Evolutionary conservation across 30 jellyfish, hydroid and myxozoan species (phyloP).

Genomic region (Haliclystus octoradiatus): DNA sequence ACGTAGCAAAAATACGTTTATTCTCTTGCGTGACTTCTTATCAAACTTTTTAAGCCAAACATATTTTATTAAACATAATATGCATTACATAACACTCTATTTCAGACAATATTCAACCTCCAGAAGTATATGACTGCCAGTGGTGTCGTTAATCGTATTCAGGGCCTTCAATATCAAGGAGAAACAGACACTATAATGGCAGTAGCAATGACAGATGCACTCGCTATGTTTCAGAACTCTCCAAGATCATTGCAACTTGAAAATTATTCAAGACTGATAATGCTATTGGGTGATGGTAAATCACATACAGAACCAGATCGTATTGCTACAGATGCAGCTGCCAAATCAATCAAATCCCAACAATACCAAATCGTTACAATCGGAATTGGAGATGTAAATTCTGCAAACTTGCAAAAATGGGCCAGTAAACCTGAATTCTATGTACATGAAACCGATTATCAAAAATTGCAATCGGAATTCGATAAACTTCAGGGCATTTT

Average conservation of each 20-base stretch:
- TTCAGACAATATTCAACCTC: background rate
- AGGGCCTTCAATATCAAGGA: background rate
- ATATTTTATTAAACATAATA: too few species aligned
- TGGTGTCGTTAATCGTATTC: background rate
- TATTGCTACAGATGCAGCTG: background rate
- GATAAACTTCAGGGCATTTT: background rate
- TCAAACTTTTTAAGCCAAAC: too few species aligned
- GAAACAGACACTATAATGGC: background rate
- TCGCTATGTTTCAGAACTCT: background rate
- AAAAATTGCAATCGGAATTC: background rate
- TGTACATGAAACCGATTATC: background rate
- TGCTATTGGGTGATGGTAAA: background rate
- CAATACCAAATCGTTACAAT: slow-evolving; percentile 15
- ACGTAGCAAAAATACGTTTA: too few species aligned
- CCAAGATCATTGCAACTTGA: background rate
- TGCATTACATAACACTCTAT: too few species aligned
- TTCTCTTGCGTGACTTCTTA: too few species aligned
- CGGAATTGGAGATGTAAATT: slow-evolving; percentile 37
- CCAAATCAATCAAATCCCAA: background rate
- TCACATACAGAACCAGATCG: background rate
- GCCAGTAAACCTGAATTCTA: slow-evolving; percentile 34
- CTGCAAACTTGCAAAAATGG: slow-evolving; percentile 25
- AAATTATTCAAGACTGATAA: background rate
- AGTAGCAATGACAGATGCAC: background rate
- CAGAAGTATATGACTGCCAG: background rate